Percentiles rank a stretch among this genome's conserved stretches.
Evolutionary conservation across 2,113 vertebrate species (phyloP).

Genomic region (Ageneiosus marmoratus): DNA sequence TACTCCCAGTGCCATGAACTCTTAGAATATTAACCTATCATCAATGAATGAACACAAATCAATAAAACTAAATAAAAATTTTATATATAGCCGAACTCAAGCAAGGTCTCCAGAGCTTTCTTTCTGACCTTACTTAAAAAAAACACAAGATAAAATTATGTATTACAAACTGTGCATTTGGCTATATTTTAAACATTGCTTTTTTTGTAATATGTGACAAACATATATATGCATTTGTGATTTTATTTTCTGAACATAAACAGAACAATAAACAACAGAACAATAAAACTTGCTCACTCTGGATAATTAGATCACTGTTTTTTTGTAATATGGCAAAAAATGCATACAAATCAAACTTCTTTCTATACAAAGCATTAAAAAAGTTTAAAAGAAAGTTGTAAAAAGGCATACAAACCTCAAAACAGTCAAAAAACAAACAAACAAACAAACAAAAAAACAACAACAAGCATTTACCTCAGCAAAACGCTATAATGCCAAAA

Average conservation of each 20-base stretch:
- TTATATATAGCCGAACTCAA: background rate
- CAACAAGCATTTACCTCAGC: background rate
- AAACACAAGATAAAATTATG: background rate
- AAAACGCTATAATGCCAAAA: background rate
- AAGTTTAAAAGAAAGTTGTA: too few species aligned
- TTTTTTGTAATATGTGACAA: background rate
- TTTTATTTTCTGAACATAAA: background rate
- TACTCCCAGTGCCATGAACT: constrained; percentile 73
- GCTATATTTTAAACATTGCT: background rate
- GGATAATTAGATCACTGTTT: background rate
- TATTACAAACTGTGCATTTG: background rate
- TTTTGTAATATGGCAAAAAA: background rate
- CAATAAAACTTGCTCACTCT: background rate
- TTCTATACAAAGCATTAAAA: background rate
- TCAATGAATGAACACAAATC: constrained; percentile 66
- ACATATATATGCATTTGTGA: background rate
- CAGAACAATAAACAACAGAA: background rate
- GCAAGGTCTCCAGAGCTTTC: background rate
- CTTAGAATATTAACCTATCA: constrained; percentile 70
- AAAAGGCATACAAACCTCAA: too few species aligned
- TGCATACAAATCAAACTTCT: background rate
- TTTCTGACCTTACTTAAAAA: background rate
- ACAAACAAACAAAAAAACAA: background rate
- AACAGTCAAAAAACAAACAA: too few species aligned
- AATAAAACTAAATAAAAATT: background rate